phyloP scores from a whole-genome alignment of 2,113 vertebrate species.

The Genyomyrus donnyi region DNA sequence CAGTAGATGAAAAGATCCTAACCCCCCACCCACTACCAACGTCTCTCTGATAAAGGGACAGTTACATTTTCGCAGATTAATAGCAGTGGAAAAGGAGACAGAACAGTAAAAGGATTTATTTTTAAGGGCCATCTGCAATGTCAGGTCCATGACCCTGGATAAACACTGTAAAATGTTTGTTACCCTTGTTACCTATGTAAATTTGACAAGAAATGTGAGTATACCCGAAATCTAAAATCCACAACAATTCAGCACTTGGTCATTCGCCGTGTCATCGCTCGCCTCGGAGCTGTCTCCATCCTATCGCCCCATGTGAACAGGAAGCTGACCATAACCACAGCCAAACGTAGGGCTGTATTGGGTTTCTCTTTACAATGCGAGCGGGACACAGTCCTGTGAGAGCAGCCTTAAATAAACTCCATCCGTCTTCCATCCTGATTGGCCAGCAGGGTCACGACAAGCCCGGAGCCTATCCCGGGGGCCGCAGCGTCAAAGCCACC shows the following conservation, averaged over 20 bases:
- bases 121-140: not conserved
- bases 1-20: conserved; percentile 27
- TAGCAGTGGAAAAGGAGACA: not conserved
- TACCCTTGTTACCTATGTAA: not conserved
- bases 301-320: not conserved
- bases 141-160: not conserved
- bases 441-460: not conserved
- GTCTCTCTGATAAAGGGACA: conserved; percentile 8
- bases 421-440: not conserved
- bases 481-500: not conserved
- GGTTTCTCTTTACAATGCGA: not conserved
- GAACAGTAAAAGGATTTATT: not conserved
- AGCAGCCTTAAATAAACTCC: not conserved
- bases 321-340: not conserved
- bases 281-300: not conserved
- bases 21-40: not conserved
- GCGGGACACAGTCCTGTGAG: not conserved
- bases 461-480: not conserved
- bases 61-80: not conserved
- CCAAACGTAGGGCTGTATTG: not conserved
- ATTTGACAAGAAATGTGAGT: not conserved
- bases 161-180: not conserved
- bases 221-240: not conserved
- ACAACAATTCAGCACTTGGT: not conserved
- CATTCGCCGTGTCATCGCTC: not conserved